Evolutionary conservation across 1,140 invertebrate species (phyloP).

Genomic region (Ceratina japonica): DNA sequence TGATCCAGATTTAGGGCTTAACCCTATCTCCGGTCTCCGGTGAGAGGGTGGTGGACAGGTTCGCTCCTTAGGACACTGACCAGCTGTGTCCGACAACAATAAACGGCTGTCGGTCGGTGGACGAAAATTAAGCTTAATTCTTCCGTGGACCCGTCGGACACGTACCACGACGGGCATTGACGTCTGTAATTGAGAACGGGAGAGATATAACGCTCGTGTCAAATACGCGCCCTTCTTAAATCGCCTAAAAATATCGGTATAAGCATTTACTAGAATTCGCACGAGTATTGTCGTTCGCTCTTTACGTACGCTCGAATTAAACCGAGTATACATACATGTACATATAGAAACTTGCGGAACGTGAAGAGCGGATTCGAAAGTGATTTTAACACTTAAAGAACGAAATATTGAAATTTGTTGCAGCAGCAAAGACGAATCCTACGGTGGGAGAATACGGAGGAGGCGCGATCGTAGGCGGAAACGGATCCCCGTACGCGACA

Average conservation of each 20-base stretch:
- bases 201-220: neutral
- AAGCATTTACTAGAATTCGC: neutral
- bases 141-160: slow-evolving; percentile 10
- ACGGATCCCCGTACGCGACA: slow-evolving; percentile 61
- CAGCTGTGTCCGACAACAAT: slow-evolving; percentile 72
- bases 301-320: no score
- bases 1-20: slow-evolving; percentile 64
- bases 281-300: no score
- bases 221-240: neutral
- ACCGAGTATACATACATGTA: no score
- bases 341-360: no score
- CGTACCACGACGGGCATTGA: slow-evolving; percentile 18
- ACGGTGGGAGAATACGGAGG: slow-evolving; percentile 73
- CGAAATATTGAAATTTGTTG: slow-evolving; percentile 70
- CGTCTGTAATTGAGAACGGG: neutral
- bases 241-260: neutral
- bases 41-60: slow-evolving; percentile 49
- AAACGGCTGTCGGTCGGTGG: slow-evolving; percentile 62
- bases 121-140: slow-evolving; percentile 61
- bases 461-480: slow-evolving; percentile 72
- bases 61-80: slow-evolving; percentile 59
- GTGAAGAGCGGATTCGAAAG: no score
- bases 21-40: slow-evolving; percentile 59
- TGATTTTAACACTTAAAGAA: neutral
- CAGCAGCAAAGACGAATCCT: slow-evolving; percentile 85